Evolutionary conservation across 2,797 vertebrate genomes (phyloP).

Genomic region (Odontamblyopus lacepedii): DNA sequence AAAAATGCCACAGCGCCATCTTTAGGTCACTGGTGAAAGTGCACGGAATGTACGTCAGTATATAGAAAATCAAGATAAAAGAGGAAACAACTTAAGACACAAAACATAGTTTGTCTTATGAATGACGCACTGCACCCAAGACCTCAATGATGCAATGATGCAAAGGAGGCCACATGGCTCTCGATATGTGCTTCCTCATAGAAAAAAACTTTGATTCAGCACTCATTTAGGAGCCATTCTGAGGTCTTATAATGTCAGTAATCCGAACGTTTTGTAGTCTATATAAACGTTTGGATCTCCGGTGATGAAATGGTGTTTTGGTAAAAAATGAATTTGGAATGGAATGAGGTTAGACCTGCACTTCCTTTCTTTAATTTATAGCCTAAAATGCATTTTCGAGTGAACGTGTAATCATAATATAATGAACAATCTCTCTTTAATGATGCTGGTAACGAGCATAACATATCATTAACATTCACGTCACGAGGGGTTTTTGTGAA

Average conservation of each 20-base stretch:
- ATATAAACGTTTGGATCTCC: background rate
- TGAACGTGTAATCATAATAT: background rate
- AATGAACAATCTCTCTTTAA: background rate
- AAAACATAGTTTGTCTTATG: background rate
- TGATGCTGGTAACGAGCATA: background rate
- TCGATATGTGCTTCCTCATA: constrained; percentile 7
- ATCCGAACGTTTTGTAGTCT: background rate
- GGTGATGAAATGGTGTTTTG: background rate
- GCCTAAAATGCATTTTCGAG: background rate
- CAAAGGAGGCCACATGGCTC: background rate
- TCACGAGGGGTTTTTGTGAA: background rate
- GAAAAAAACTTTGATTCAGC: background rate
- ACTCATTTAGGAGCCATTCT: background rate
- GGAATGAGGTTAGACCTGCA: background rate
- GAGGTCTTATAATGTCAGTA: background rate
- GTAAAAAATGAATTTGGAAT: background rate
- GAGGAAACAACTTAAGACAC: constrained; percentile 23
- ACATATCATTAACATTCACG: background rate
- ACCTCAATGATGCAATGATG: constrained; percentile 27
- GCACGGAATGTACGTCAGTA: constrained; percentile 51
- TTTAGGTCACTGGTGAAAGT: background rate
- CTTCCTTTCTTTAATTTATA: background rate
- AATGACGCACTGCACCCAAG: constrained; percentile 11
- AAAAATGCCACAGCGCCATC: background rate
- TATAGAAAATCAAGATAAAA: constrained; percentile 18